Conservation (phyloP, 2,797 vertebrate genomes). For the Bucorvus abyssinicus region DNA sequence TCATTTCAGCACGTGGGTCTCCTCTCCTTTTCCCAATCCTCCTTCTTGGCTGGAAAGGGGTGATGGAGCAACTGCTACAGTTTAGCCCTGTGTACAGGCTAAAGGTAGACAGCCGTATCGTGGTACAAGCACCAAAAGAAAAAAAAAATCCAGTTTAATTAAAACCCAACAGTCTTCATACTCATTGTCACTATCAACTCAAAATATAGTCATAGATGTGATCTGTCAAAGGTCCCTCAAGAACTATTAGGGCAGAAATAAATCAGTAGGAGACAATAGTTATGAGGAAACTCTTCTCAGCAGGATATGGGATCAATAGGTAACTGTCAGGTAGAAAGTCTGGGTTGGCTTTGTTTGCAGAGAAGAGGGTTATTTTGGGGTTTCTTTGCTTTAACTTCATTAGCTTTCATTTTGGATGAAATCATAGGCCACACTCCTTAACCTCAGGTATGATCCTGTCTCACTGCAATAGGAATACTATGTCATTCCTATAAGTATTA, state of each 20-base stretch:
- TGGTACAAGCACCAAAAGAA: neutral
- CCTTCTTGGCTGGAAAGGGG: too few species aligned
- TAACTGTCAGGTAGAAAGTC: neutral
- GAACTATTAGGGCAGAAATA: neutral
- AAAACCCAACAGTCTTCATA: neutral
- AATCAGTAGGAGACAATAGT: neutral
- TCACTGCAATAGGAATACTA: neutral
- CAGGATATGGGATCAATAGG: fast-evolving
- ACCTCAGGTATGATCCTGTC: neutral
- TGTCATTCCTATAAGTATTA: neutral
- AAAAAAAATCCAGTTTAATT: neutral
- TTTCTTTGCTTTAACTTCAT: neutral
- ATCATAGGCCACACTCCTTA: neutral
- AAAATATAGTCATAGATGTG: neutral
- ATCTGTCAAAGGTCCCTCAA: neutral
- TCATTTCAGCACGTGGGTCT: too few species aligned
- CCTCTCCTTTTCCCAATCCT: too few species aligned
- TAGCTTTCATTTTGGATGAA: neutral
- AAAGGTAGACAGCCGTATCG: neutral
- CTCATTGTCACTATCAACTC: neutral
- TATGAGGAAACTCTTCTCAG: neutral
- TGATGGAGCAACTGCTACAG: too few species aligned
- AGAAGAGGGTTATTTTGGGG: neutral
- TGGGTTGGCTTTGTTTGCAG: neutral
- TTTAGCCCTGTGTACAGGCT: too few species aligned